Evolutionary conservation across 2,888 invertebrate genomes (phyloP).

Genomic region (Polyommatus iphigenia): DNA sequence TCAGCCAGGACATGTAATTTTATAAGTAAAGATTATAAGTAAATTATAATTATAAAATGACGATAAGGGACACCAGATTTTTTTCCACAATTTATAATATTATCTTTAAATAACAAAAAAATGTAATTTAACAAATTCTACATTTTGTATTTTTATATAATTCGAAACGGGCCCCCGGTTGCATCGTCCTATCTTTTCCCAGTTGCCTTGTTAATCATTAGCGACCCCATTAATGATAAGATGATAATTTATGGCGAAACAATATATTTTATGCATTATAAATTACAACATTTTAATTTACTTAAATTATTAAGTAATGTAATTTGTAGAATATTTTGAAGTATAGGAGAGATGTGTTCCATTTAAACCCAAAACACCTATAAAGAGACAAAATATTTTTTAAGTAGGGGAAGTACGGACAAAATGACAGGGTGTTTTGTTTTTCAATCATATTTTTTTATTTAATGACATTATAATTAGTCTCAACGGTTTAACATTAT

Average conservation of each 20-base stretch:
- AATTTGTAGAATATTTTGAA: background rate
- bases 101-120: background rate
- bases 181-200: background rate
- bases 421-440: no score
- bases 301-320: background rate
- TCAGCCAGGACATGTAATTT: no score
- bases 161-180: background rate
- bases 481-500: no score
- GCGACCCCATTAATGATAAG: slow-evolving; percentile 7
- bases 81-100: background rate
- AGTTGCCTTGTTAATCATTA: slow-evolving; percentile 14
- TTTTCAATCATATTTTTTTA: no score
- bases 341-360: background rate
- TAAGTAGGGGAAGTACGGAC: no score
- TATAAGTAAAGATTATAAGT: no score
- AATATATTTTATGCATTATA: background rate
- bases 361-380: background rate
- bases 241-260: background rate
- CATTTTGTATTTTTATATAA: background rate
- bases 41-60: no score
- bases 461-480: no score
- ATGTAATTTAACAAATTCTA: background rate
- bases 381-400: background rate
- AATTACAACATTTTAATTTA: background rate
- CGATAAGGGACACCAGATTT: no score